Conservation (phyloP, 2,888 invertebrate species). For the Rhodophaea formosa region DNA sequence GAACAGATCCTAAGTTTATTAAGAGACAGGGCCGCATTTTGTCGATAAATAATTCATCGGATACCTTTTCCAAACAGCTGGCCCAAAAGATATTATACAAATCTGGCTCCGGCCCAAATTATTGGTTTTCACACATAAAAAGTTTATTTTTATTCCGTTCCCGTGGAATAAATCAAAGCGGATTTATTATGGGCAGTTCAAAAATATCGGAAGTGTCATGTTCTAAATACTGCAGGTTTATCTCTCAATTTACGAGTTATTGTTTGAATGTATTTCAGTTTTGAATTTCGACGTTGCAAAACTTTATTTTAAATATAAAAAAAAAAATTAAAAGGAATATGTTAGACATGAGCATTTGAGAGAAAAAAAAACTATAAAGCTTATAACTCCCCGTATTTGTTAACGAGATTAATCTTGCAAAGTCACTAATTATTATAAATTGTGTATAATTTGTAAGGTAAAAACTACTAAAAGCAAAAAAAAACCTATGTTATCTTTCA, state of each 20-base stretch:
- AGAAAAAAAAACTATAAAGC: no score
- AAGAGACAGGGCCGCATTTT: not conserved
- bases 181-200: not conserved
- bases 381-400: no score
- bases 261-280: not conserved
- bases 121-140: conserved; percentile 10
- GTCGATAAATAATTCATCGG: conserved; percentile 1
- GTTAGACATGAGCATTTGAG: no score
- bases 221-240: not conserved
- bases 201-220: conserved; percentile 2
- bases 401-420: no score
- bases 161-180: conserved; percentile 4
- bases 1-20: not conserved
- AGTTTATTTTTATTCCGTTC: conserved; percentile 3
- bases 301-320: no score
- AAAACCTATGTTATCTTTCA: no score
- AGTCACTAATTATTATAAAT: no score
- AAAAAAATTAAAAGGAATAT: no score
- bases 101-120: conserved; percentile 2
- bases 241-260: not conserved
- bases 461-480: no score
- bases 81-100: conserved; percentile 2
- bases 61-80: conserved; percentile 5
- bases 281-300: not conserved
- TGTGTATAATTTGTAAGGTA: no score